Evolutionary conservation across 2,113 vertebrate genomes (phyloP).

Genomic region (Scortum barcoo): DNA sequence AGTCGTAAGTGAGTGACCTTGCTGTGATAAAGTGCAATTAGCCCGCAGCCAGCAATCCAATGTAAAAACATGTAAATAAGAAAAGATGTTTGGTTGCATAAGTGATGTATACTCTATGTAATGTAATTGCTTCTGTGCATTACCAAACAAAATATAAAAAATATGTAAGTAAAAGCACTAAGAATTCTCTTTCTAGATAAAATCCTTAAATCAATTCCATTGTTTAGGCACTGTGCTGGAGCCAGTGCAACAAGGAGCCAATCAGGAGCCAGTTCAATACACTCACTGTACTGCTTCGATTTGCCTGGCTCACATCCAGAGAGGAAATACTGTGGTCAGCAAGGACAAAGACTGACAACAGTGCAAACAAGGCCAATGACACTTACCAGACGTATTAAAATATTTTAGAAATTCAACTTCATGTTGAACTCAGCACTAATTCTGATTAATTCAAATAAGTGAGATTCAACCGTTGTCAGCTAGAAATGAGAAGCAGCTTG

Average conservation of each 20-base stretch:
- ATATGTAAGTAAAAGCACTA: background rate
- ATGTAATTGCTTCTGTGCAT: too few relatives aligned
- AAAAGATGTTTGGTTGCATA: background rate
- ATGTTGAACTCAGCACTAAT: too few relatives aligned
- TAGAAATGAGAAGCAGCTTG: background rate
- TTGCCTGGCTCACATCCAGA: slow-evolving; percentile 17
- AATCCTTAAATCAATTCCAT: background rate
- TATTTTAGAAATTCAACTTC: slow-evolving; percentile 7
- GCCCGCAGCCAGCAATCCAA: background rate
- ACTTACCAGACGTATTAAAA: background rate
- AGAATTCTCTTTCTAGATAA: background rate
- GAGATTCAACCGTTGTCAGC: background rate
- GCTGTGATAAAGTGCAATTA: background rate
- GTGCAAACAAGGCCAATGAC: background rate
- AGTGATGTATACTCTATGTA: too few relatives aligned
- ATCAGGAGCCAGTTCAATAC: background rate
- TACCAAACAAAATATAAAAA: too few relatives aligned
- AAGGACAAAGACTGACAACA: slow-evolving; percentile 1
- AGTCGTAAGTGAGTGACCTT: slow-evolving; percentile 35
- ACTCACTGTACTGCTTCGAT: slow-evolving; percentile 15
- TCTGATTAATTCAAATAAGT: background rate
- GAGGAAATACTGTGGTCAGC: slow-evolving; percentile 10
- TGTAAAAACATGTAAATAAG: background rate
- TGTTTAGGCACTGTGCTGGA: background rate
- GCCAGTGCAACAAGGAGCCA: slow-evolving; percentile 27